Evolutionary conservation across 2,113 vertebrate genomes (phyloP).

Genomic region (Pseudorhombus dupliciocellatus): DNA sequence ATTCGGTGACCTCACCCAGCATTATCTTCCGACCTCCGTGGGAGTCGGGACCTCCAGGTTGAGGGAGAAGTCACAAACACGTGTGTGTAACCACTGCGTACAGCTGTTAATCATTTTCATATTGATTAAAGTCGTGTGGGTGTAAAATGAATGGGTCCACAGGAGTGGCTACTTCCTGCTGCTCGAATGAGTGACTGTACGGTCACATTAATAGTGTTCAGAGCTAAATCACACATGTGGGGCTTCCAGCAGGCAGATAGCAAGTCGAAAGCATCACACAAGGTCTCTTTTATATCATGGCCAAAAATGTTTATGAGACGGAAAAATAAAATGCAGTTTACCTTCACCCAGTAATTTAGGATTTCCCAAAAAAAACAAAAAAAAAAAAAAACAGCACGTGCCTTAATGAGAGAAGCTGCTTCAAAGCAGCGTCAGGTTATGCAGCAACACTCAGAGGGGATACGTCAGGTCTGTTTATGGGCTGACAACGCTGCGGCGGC

Average conservation of each 20-base stretch:
- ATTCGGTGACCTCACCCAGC: no score
- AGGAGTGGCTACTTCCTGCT: constrained; percentile 25
- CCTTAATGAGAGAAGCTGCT: constrained; percentile 11
- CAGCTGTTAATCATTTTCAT: constrained; percentile 15
- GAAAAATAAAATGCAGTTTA: constrained; percentile 2
- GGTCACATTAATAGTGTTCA: constrained; percentile 28
- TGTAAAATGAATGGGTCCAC: constrained; percentile 46
- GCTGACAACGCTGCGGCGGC: neutral
- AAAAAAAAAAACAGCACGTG: neutral
- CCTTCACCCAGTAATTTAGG: constrained; percentile 8
- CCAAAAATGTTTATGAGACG: constrained; percentile 10
- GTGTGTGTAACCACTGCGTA: constrained; percentile 11
- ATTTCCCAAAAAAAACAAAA: no score
- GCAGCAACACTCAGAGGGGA: neutral
- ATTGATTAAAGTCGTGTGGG: constrained; percentile 46
- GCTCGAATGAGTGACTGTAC: constrained; percentile 24
- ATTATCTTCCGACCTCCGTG: neutral
- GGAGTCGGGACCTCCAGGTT: neutral
- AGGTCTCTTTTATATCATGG: constrained; percentile 17
- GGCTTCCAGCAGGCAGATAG: constrained; percentile 23
- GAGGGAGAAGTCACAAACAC: constrained; percentile 12
- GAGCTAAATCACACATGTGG: constrained; percentile 7
- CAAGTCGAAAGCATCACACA: constrained; percentile 3
- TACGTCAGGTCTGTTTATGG: constrained; percentile 2
- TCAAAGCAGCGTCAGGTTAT: constrained; percentile 19